Conservation (phyloP, 37 sponge, comb jelly and placozoan genomes). For the Aplysina aerophoba region DNA sequence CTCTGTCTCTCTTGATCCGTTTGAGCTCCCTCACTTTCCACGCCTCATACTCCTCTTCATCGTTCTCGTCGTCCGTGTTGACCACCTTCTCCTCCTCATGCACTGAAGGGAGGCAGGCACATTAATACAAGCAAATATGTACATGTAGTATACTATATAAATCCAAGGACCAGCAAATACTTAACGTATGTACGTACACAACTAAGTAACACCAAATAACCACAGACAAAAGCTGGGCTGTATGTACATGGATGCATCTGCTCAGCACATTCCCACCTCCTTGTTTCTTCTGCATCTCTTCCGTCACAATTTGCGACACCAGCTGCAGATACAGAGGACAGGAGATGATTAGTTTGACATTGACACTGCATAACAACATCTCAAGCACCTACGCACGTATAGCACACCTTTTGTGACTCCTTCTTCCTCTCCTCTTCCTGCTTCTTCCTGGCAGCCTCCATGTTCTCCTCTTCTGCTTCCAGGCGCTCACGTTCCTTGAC, state of each 20-base stretch:
- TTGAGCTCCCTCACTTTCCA: slow-evolving; percentile 97
- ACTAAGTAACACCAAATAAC: background rate
- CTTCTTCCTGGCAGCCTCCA: slow-evolving; percentile 56
- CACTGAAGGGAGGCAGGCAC: too few species aligned
- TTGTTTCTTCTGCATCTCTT: slow-evolving; percentile 49
- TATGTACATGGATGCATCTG: background rate
- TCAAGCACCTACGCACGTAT: too few species aligned
- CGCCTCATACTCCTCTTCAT: slow-evolving; percentile 93
- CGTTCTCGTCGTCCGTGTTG: slow-evolving; percentile 97
- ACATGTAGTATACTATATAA: too few species aligned
- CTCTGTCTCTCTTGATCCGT: slow-evolving; percentile 95
- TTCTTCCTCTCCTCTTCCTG: slow-evolving; percentile 61
- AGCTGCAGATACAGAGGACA: background rate
- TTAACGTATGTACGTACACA: background rate
- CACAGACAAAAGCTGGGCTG: background rate
- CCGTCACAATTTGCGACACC: slow-evolving; percentile 13
- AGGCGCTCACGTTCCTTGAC: slow-evolving; percentile 53
- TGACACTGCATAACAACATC: too few species aligned
- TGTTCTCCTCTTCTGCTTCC: slow-evolving; percentile 53
- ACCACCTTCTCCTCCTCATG: slow-evolving; percentile 57
- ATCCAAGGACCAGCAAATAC: background rate
- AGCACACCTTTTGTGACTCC: slow-evolving; percentile 46
- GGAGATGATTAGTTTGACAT: background rate
- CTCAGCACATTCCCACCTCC: too few species aligned
- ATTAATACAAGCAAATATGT: background rate